Conservation (phyloP, 1,140 invertebrate species). For the Tetramorium simillimum region DNA sequence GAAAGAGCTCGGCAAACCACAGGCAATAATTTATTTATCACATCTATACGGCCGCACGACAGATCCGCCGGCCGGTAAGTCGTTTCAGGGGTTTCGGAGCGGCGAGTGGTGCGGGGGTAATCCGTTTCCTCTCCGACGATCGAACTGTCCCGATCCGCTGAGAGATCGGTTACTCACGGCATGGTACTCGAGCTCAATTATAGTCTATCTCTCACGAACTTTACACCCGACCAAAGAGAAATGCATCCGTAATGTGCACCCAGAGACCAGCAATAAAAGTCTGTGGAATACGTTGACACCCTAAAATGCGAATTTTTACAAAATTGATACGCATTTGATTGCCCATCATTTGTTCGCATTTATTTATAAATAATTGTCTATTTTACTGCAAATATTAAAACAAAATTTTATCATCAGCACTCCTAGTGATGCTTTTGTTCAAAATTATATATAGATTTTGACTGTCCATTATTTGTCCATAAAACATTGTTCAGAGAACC, state of each 20-base stretch:
- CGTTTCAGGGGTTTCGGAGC: neutral
- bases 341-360: too few species aligned
- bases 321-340: too few species aligned
- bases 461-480: too few species aligned
- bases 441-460: too few species aligned
- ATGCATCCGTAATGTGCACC: neutral
- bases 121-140: constrained; percentile 30
- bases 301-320: too few species aligned
- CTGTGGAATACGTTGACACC: too few species aligned
- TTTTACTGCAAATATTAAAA: too few species aligned
- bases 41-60: constrained; percentile 48
- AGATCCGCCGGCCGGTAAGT: constrained; percentile 50
- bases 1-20: constrained; percentile 41
- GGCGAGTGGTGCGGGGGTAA: constrained; percentile 10
- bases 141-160: constrained; percentile 37
- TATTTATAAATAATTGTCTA: too few species aligned
- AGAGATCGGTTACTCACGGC: constrained; percentile 42
- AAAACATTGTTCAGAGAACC: too few species aligned
- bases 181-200: neutral
- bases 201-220: neutral
- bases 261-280: too few species aligned
- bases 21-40: constrained; percentile 61
- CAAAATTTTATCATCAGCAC: too few species aligned
- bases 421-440: too few species aligned
- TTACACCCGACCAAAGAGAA: neutral